Conservation (phyloP, 2,797 vertebrate genomes). For the Rhadinocentrus ornatus region DNA sequence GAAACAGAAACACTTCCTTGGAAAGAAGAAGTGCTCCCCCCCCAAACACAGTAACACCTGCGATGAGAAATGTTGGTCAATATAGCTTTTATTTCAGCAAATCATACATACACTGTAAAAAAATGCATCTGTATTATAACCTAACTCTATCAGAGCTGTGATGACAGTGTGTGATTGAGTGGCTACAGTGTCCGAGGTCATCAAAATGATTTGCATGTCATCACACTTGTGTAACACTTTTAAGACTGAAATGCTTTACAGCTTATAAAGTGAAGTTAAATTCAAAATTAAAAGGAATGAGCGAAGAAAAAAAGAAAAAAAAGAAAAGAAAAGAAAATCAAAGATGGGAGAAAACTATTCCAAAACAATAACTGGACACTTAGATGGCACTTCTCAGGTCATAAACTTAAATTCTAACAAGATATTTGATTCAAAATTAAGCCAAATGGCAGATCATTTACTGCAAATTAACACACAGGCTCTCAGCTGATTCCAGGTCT, state of each 20-base stretch:
- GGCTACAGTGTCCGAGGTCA: conserved; percentile 78
- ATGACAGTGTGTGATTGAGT: conserved; percentile 81
- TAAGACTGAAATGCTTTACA: conserved; percentile 60
- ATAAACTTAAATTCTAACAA: conserved; percentile 65
- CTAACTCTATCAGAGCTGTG: conserved; percentile 80
- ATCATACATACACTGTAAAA: conserved; percentile 93
- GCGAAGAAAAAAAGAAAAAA: conserved; percentile 5
- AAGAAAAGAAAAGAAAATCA: not conserved
- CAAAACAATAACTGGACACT: conserved; percentile 22
- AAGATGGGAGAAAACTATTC: not conserved
- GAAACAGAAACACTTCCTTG: conserved; percentile 12
- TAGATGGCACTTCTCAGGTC: conserved; percentile 72
- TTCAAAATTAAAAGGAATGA: conserved; percentile 56
- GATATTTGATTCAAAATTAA: conserved; percentile 54
- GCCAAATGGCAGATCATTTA: conserved; percentile 40
- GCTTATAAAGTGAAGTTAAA: conserved; percentile 53
- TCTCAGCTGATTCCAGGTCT: conserved; percentile 51
- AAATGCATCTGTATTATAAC: conserved; percentile 84
- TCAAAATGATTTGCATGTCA: conserved; percentile 69
- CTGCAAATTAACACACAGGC: conserved; percentile 43
- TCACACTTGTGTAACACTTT: conserved; percentile 67
- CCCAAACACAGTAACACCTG: conserved; percentile 6
- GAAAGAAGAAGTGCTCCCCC: not conserved
- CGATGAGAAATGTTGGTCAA: conserved; percentile 81
- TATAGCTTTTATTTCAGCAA: conserved; percentile 98